Base-by-base conservation (phyloP, 2,797 vertebrate genomes). In the Decapterus maruadsi region DNA sequence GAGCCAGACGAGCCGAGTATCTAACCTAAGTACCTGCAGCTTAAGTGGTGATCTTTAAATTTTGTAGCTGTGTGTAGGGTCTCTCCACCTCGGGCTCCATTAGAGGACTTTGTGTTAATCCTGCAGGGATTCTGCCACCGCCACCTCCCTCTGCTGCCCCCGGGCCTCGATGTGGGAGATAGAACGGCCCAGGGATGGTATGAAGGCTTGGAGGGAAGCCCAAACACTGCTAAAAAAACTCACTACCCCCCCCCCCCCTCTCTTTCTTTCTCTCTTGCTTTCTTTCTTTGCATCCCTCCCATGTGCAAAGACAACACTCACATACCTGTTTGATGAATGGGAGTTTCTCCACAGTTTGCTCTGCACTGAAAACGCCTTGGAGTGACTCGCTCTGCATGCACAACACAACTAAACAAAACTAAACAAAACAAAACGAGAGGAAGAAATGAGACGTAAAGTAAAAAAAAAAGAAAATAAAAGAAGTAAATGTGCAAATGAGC, bases 301-400 rank as follows among this genome's bases (percentile, higher is more conserved):
- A 66, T 84, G 86, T 77, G 88, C 88, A 92, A 92, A 92, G 90
- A 91, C 84, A 91, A 93, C 88, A 91, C 72, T 86, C 88, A 82
- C 91, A 90, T 83, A 90, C 88, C 86, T 90, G 87, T 89, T 90
- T 93, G 91, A 93, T 87, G 90, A 93, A 92, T 92, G 86, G 86
- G 86, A 91, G 87, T 90, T 93, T 88, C 91, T 89, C 86, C 83
- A 62, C 46, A 20, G 91, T 93, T 92, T 88, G 68, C 76, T 91
- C 87, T 90, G 84, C 83, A 70, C 66, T 45, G 81, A 88, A 91
- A 92, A 92, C 89, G 78, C 89, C 88, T 89, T 84, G 71, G 55
- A 87, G 84, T 92, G 90, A 93, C 83, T 94, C 89, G 92, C 73
- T 85, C 83, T 87, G 75, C 79, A 91, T 26, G 86, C 83, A 89